Conservation (phyloP, 2,797 vertebrate genomes). For the Crossoptilon crossoptilon region DNA sequence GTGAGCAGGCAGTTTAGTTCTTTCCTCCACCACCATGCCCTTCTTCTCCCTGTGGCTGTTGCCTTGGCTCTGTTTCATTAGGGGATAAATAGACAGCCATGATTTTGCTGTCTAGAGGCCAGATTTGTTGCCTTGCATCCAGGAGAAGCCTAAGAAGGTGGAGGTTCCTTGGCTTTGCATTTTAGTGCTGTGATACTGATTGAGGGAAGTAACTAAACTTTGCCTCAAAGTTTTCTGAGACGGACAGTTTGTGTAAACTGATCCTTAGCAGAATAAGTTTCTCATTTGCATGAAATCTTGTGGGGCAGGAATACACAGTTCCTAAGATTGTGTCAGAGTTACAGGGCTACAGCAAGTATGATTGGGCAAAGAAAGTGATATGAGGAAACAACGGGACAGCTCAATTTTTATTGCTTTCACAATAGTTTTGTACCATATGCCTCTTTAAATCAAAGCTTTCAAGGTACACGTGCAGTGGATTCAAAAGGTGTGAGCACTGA, state of each 20-base stretch:
- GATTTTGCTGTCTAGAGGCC: conserved; percentile 31
- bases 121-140: background rate
- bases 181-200: background rate
- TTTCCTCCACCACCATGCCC: background rate
- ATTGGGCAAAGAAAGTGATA: background rate
- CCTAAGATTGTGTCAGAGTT: background rate
- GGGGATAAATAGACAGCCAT: conserved; percentile 57
- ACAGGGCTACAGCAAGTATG: rapidly evolving
- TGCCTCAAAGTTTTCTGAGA: background rate
- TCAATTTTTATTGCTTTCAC: background rate
- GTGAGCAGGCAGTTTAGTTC: conserved; percentile 57
- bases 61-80: conserved; percentile 57
- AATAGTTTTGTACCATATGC: rapidly evolving
- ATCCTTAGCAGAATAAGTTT: background rate
- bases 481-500: background rate
- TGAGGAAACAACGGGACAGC: conserved; percentile 24
- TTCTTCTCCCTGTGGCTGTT: background rate
- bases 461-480: background rate
- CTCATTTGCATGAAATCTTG: background rate
- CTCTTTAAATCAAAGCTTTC: background rate
- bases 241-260: background rate
- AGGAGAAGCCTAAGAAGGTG: background rate
- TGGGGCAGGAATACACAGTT: background rate
- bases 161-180: background rate
- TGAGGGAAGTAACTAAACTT: background rate